Conservation (phyloP, 2,888 invertebrate species). For the Rhagium mordax region DNA sequence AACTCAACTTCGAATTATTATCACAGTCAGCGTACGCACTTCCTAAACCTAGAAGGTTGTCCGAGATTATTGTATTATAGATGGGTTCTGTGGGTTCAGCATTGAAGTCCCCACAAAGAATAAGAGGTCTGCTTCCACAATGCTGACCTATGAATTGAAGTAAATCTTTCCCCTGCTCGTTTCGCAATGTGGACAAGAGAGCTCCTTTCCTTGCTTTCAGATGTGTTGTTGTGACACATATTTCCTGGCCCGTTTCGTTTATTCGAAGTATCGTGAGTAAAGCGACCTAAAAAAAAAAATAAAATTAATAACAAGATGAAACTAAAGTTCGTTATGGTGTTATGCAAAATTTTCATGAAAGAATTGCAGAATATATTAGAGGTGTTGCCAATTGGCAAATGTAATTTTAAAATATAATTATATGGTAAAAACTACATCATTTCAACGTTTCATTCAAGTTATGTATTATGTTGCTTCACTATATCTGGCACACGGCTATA, state of each 20-base stretch:
- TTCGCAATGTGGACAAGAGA: constrained; percentile 77
- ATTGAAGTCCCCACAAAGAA: constrained; percentile 85
- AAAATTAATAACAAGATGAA: too few relatives aligned
- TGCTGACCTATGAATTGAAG: constrained; percentile 73
- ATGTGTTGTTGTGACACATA: constrained; percentile 82
- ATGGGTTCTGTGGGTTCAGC: constrained; percentile 82
- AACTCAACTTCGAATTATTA: constrained; percentile 43
- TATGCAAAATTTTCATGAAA: too few relatives aligned
- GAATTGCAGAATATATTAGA: too few relatives aligned
- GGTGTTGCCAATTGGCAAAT: too few relatives aligned
- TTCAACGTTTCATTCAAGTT: too few relatives aligned
- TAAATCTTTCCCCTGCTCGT: constrained; percentile 81
- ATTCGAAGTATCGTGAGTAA: constrained; percentile 74
- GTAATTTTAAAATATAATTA: too few relatives aligned
- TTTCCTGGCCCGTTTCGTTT: constrained; percentile 73
- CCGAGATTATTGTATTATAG: constrained; percentile 74
- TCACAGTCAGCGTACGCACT: constrained; percentile 73
- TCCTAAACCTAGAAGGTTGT: constrained; percentile 68
- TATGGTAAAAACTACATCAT: too few relatives aligned
- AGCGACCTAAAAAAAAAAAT: constrained; percentile 72
- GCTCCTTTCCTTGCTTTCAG: constrained; percentile 82
- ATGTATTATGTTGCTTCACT: too few relatives aligned
- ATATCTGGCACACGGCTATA: too few relatives aligned
- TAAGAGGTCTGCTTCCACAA: constrained; percentile 72
- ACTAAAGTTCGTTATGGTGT: too few relatives aligned